phyloP scores from a whole-genome alignment of 2,888 invertebrate species.

The Linnaemya vulpina region DNA sequence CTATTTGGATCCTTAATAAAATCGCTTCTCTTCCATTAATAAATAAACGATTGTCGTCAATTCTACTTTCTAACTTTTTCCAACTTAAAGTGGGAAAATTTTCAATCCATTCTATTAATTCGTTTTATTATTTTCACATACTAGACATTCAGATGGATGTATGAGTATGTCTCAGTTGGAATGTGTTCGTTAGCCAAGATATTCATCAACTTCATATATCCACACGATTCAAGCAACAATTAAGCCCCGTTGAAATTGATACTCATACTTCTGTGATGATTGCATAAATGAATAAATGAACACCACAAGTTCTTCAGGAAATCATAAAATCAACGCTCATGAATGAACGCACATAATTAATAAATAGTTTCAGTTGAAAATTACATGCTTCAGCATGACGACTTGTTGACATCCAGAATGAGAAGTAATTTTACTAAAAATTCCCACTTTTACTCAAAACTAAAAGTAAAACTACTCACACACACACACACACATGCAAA shows the following conservation, averaged over 20 bases:
- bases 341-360: slow-evolving; percentile 31
- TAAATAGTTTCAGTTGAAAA: slow-evolving; percentile 38
- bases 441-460: slow-evolving; percentile 1
- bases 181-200: neutral
- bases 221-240: slow-evolving; percentile 5
- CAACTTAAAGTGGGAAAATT: no score
- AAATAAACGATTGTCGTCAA: no score
- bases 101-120: no score
- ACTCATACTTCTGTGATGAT: slow-evolving; percentile 17
- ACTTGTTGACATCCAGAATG: slow-evolving; percentile 63
- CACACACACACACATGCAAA: neutral
- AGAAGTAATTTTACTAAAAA: slow-evolving; percentile 62
- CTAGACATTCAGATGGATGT: no score
- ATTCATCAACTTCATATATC: neutral
- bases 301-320: slow-evolving; percentile 2
- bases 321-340: slow-evolving; percentile 42
- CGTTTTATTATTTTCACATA: no score
- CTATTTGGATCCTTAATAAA: no score
- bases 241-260: slow-evolving; percentile 39
- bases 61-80: no score
- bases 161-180: neutral
- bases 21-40: no score
- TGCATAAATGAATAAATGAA: slow-evolving; percentile 44
- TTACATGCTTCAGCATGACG: slow-evolving; percentile 29
- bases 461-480: neutral